Percentiles rank a stretch among this genome's conserved stretches.
phyloP scores from a whole-genome alignment of 2,888 invertebrate genomes.

The Drosophila paranaensis region DNA sequence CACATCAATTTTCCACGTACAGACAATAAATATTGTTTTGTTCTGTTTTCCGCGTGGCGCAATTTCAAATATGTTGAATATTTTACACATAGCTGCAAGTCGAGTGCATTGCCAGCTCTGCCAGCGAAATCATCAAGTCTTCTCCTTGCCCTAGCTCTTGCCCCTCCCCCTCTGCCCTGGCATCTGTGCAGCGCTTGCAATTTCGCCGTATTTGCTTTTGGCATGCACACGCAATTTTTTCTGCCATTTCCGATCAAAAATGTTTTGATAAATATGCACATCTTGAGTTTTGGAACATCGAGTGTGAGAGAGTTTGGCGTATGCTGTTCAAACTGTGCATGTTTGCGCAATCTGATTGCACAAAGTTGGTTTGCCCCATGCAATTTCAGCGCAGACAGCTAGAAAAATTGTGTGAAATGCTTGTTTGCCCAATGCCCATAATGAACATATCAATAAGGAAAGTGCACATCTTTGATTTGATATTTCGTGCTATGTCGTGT shows the following conservation, averaged over 20 bases:
- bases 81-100: constrained; percentile 59
- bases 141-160: constrained; percentile 27
- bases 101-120: constrained; percentile 32
- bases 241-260: constrained; percentile 57
- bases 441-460: constrained; percentile 69
- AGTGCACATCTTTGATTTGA: constrained; percentile 44
- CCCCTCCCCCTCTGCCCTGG: constrained; percentile 12
- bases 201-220: constrained; percentile 67
- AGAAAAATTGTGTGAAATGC: constrained; percentile 37
- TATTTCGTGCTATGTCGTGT: constrained; percentile 12
- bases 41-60: constrained; percentile 58
- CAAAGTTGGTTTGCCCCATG: constrained; percentile 72
- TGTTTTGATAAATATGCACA: constrained; percentile 79
- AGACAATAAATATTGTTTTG: constrained; percentile 69
- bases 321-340: constrained; percentile 17
- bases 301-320: constrained; percentile 10
- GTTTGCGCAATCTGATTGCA: constrained; percentile 76
- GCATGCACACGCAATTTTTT: constrained; percentile 68
- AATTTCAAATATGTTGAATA: constrained; percentile 59
- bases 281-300: constrained; percentile 62
- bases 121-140: constrained; percentile 19
- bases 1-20: constrained; percentile 43
- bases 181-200: constrained; percentile 44
- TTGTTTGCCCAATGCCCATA: constrained; percentile 48
- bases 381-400: constrained; percentile 58